Evolutionary conservation across 2,888 invertebrate genomes (phyloP).

Genomic region (Hemicrepidius hirtus): DNA sequence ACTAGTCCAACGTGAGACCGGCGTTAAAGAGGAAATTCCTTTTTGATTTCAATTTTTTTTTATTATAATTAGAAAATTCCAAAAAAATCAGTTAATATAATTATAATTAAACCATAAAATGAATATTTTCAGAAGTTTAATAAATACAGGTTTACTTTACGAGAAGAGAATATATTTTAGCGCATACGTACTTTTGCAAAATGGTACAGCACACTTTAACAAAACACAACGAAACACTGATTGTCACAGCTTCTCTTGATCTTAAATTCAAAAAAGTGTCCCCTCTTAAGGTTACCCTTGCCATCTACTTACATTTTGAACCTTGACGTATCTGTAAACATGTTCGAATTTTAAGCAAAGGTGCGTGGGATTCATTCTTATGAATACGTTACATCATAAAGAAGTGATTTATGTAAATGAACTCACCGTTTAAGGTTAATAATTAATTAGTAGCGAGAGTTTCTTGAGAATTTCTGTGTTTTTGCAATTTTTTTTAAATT

Average conservation of each 20-base stretch:
- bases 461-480: constrained; percentile 6
- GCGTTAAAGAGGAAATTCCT: too few species aligned
- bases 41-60: too few species aligned
- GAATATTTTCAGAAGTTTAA: too few species aligned
- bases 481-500: background rate
- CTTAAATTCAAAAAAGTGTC: constrained; percentile 26
- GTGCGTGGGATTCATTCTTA: constrained; percentile 31
- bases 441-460: constrained; percentile 8
- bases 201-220: constrained; percentile 13
- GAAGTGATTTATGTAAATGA: constrained; percentile 27
- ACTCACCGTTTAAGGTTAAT: background rate
- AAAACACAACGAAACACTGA: constrained; percentile 29
- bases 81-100: too few species aligned
- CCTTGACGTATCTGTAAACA: constrained; percentile 17
- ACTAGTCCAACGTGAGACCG: too few species aligned
- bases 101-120: too few species aligned
- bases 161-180: too few species aligned
- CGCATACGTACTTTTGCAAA: background rate
- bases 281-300: constrained; percentile 19
- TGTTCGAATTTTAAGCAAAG: background rate
- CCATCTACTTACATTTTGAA: background rate
- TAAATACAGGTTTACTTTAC: too few species aligned
- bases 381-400: constrained; percentile 33
- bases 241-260: background rate
- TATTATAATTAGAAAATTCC: too few species aligned